Evolutionary conservation across 2,113 vertebrate species (phyloP).

Genomic region (Coregonus clupeaformis): DNA sequence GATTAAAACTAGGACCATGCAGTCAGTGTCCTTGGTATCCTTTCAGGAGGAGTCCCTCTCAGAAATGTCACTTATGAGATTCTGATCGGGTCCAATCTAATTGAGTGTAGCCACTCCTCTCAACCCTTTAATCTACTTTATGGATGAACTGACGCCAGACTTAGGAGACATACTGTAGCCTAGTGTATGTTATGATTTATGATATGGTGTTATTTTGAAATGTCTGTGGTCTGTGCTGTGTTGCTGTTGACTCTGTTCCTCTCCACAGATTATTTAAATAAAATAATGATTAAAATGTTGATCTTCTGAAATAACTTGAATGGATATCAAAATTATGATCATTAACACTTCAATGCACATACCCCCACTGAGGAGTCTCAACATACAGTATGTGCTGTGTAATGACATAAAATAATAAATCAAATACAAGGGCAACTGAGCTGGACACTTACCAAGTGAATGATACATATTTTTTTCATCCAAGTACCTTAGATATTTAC

Average conservation of each 20-base stretch:
- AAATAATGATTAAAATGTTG: background rate
- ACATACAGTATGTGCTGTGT: background rate
- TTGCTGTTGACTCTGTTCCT: background rate
- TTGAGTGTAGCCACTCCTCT: slow-evolving; percentile 12
- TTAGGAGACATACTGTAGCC: background rate
- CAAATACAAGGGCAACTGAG: background rate
- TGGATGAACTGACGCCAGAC: slow-evolving; percentile 17
- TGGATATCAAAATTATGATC: background rate
- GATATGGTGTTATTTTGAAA: slow-evolving; percentile 12
- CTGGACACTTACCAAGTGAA: background rate
- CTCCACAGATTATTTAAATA: background rate
- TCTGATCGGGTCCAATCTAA: slow-evolving; percentile 26
- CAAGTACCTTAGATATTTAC: background rate
- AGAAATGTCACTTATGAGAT: slow-evolving; percentile 22
- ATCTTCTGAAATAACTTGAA: background rate
- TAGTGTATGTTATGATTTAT: slow-evolving; percentile 4
- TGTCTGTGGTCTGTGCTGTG: background rate
- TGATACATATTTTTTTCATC: background rate
- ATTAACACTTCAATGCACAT: background rate
- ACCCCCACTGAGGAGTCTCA: background rate
- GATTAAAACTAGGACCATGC: slow-evolving; percentile 20
- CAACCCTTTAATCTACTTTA: slow-evolving; percentile 34
- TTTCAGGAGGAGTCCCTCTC: slow-evolving; percentile 16
- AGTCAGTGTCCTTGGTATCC: slow-evolving; percentile 9
- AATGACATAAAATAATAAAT: background rate